Evolutionary conservation across 2,888 invertebrate genomes (phyloP), one percentile per base, ranked within the genome.

Genomic region (Oxyscelio sp.): DNA sequence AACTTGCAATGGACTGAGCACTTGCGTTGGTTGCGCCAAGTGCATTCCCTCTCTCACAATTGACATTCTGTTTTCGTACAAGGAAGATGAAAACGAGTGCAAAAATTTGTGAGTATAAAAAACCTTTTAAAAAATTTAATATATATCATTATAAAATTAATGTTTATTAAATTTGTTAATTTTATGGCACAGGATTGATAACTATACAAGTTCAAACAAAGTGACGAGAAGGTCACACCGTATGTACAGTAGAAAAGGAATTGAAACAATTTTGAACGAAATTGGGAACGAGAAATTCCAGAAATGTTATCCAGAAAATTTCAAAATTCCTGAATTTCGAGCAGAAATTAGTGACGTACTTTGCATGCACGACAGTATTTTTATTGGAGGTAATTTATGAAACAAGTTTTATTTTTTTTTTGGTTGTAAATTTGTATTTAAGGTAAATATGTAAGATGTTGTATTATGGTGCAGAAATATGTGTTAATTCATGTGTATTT

Each of bases 191-290:
- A 95, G 95, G 31, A 94, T 95, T 50, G 90, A 92, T 11, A 94
- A 95, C 83, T 94, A 95, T 0, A 8, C 91, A 93, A 9, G 90
- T 94, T n/a, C 89, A 92, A 92, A 74, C 89, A 92, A 34, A 93
- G 94, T 24, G 93, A 92, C 43, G 90, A 93, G 65, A 78, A 63
- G 58, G 48, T 22, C 27, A 6, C 38, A 66, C 45, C 54, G 73
- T 21, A 94, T 95, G 87, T 96, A 96, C 86, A 97, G 97, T n/a
- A 95, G 97, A 15, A 96, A 96, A 79, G 95, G 95, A 19, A 96
- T 97, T 8, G 96, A 96, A 84, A 95, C 95, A 85, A 92, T 95
- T 11, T 94, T 96, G 31, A 94, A 93, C 0, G 94, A 92, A 24
- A 94, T 96, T 0, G 91, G 95, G 0, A 92, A 95, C 1, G 94